Base-by-base conservation (phyloP, 2,888 invertebrate species). In the Eupsilia transversa region DNA sequence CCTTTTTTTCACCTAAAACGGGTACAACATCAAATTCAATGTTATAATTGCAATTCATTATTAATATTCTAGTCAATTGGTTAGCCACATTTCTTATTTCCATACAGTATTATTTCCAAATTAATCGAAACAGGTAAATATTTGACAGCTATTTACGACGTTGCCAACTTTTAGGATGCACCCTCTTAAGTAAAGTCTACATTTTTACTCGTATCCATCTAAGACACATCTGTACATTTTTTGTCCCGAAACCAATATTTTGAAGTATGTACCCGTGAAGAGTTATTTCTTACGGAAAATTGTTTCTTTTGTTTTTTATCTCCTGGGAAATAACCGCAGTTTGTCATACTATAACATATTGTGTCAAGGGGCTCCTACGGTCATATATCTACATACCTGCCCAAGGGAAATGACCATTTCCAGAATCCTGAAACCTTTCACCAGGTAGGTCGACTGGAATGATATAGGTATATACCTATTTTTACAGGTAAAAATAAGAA, bases 281-380 rank as follows among this genome's bases (percentile, higher is more conserved):
- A 72, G 52, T 68, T 69, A 66, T 67, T 38, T 83, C 35, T 71
- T 30, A 57, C 46, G 35, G 69, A 67, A 82, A 80, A 82, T 84
- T 76, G 76, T 80, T 84, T 76, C 43, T 61, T 84, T 60, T 72
- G 38, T 59, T 30, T 67, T 38, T 56, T 41, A 54, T 43, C 84
- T 71, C 73, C 7, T 33, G 85, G 82, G 82, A 82, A 82, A 81
- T 84, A 73, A 80, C 84, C 54, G 57, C 52, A 77, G 72, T 82
- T 77, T 81, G 70, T 82, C 82, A 77, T 71, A 65, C 49, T 71
- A 49, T 73, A 77, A 77, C 69, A 80, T 60, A n/a, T n/a, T n/a
- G 56, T 77, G 52, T 33, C 67, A 76, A 68, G 30, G 56, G 38
- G 54, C 52, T 54, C 60, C 35, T 35, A 38, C 61, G 33, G 35